Conservation (phyloP, 2,797 vertebrate genomes). For the Fratercula arctica region DNA sequence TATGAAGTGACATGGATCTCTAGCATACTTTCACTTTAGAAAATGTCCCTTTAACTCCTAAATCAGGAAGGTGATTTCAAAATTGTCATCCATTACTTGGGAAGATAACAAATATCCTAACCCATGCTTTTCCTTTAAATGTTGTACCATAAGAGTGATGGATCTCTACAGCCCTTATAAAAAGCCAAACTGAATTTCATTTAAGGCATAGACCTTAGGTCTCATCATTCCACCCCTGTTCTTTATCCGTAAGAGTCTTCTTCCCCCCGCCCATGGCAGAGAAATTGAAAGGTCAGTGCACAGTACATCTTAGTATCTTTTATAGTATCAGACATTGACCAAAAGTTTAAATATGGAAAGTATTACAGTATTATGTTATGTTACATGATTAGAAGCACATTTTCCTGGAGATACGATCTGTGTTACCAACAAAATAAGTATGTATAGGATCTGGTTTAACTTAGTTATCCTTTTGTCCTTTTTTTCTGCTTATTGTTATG, state of each 20-base stretch:
- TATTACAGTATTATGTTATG: conserved; percentile 71
- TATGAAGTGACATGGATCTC: neutral
- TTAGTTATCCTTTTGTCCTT: conserved; percentile 75
- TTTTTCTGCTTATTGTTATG: conserved; percentile 77
- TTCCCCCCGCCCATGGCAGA: neutral
- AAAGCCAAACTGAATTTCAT: neutral
- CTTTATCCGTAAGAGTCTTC: neutral
- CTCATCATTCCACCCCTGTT: neutral
- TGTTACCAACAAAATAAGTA: conserved; percentile 76
- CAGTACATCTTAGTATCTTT: neutral
- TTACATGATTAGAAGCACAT: conserved; percentile 78
- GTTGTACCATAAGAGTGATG: neutral
- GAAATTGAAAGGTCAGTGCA: neutral
- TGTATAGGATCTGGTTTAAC: conserved; percentile 74
- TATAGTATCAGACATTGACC: conserved; percentile 1
- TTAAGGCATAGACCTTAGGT: neutral
- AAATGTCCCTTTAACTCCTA: neutral
- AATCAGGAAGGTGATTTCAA: neutral
- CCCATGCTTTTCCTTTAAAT: neutral
- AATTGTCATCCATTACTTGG: neutral
- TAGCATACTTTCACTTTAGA: neutral
- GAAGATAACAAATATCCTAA: neutral
- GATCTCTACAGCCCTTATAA: neutral
- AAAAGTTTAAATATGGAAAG: conserved; percentile 76
- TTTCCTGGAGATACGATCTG: conserved; percentile 75